Evolutionary conservation across 1,140 invertebrate species (phyloP).

Genomic region (Caerostris darwini): DNA sequence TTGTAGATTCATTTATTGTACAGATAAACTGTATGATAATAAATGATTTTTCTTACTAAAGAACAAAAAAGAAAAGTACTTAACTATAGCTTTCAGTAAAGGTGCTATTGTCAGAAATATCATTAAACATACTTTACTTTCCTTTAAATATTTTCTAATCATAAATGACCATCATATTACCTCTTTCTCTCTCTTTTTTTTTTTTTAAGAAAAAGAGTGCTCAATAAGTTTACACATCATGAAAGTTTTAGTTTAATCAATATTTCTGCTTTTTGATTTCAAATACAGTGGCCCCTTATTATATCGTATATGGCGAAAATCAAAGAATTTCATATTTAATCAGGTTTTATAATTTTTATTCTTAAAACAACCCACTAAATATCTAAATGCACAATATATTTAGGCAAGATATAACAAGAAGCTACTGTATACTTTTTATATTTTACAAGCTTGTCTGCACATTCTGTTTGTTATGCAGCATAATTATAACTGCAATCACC

Average conservation of each 20-base stretch:
- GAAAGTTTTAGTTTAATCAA: background rate
- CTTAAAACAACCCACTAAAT: too few species aligned
- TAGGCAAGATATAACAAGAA: background rate
- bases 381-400: too few species aligned
- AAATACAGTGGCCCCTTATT: background rate
- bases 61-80: background rate
- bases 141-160: background rate
- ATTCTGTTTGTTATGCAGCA: background rate
- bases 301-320: background rate
- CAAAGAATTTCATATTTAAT: background rate
- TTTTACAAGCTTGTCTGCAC: background rate
- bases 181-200: background rate
- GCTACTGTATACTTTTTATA: background rate
- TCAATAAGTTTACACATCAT: background rate
- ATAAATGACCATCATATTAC: background rate
- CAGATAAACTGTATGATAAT: background rate
- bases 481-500: background rate
- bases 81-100: background rate
- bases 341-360: too few species aligned
- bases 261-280: background rate
- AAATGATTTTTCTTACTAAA: background rate
- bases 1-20: background rate
- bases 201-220: background rate
- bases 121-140: background rate
- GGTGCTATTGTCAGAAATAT: slow-evolving; percentile 17